A percentile compares a stretch with the other conserved stretches of the same genome.
Conservation (phyloP, 1,140 invertebrate species). For the Drosophila miranda region DNA sequence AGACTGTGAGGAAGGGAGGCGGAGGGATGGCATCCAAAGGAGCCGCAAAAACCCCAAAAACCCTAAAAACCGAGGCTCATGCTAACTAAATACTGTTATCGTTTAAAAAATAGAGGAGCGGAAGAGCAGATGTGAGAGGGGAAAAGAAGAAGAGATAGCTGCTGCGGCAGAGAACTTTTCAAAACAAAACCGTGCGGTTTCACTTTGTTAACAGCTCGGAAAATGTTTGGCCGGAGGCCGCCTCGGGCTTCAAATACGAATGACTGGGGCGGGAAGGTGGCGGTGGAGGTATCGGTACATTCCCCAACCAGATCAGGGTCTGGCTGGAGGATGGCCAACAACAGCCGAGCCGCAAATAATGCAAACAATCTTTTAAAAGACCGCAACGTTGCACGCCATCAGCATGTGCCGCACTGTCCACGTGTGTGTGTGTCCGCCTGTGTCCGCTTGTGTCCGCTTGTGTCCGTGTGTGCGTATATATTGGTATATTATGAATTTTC, state of each 20-base stretch:
- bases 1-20: background rate
- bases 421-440: slow-evolving; percentile 20
- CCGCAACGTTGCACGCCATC: slow-evolving; percentile 71
- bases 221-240: slow-evolving; percentile 63
- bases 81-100: slow-evolving; percentile 79
- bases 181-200: slow-evolving; percentile 79
- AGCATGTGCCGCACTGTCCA: slow-evolving; percentile 15
- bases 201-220: slow-evolving; percentile 78
- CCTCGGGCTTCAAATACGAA: slow-evolving; percentile 40
- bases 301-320: background rate
- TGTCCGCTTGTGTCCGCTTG: background rate
- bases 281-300: slow-evolving; percentile 5
- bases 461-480: slow-evolving; percentile 30
- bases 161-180: slow-evolving; percentile 45
- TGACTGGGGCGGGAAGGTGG: background rate
- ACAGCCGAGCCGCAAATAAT: slow-evolving; percentile 70
- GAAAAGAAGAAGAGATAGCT: slow-evolving; percentile 10
- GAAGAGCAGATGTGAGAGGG: background rate
- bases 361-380: slow-evolving; percentile 80
- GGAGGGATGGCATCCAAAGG: slow-evolving; percentile 19
- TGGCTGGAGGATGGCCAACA: slow-evolving; percentile 25
- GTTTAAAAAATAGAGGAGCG: slow-evolving; percentile 40
- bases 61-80: slow-evolving; percentile 67
- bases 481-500: slow-evolving; percentile 71
- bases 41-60: slow-evolving; percentile 53